These are phyloP conservation scores for Illadopsis cleaveri DNA, from an alignment of 2,113 vertebrate species.

Conservation along the genomic window DNA sequence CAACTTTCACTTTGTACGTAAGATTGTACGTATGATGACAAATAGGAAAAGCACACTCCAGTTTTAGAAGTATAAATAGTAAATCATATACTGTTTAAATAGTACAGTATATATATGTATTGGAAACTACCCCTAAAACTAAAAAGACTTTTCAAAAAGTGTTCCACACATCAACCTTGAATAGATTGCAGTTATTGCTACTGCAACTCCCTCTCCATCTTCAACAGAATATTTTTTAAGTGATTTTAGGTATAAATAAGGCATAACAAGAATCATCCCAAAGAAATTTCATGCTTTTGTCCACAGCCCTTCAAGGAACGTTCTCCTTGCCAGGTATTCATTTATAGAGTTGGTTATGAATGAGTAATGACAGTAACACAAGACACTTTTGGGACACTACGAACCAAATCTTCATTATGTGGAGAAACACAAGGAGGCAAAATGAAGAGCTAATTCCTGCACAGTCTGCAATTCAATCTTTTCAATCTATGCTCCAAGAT, in stretches of 20 bases:
- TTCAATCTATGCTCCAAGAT: background rate
- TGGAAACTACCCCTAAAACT: background rate
- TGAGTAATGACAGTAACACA: background rate
- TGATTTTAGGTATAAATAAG: background rate
- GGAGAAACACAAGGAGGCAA: constrained; percentile 2
- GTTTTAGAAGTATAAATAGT: background rate
- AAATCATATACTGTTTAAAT: background rate
- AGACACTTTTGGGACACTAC: background rate
- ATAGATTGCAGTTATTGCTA: background rate
- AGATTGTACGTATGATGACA: accelerated
- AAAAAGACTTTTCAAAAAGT: background rate
- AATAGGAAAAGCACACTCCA: background rate
- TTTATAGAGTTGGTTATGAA: constrained; percentile 16
- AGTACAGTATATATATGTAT: background rate
- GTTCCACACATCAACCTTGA: background rate
- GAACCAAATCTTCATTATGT: background rate
- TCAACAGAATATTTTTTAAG: background rate
- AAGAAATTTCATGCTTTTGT: background rate
- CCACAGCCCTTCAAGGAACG: background rate
- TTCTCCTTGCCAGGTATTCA: background rate
- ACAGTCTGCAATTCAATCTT: background rate
- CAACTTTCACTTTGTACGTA: background rate
- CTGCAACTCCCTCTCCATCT: background rate
- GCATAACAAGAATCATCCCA: background rate
- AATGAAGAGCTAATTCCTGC: constrained; percentile 24